Base-by-base conservation (phyloP, 2,113 vertebrate species). In the Maylandia zebra region DNA sequence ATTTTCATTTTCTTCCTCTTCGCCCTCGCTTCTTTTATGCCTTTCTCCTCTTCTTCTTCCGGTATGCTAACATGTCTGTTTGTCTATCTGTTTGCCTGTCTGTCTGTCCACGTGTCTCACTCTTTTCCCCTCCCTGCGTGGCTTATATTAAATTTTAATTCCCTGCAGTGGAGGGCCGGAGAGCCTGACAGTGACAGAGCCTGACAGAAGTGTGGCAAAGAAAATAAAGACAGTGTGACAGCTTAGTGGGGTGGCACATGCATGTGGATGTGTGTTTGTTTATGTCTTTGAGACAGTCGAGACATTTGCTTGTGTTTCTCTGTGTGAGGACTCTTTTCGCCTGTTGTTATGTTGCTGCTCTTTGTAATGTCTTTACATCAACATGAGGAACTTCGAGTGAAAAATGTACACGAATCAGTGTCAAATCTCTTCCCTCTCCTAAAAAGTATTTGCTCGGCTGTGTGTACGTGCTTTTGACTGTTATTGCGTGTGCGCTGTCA, bases 81-180 rank as follows among this genome's bases (percentile, higher is more conserved):
- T 48, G 13, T 30, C 43, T 76, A 11, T 30, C 27, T 30, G 11
- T 66, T 43, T 74, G 4, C 16, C 52, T 30, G 13, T 74, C 41
- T 74, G 8, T 38, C 45, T 30, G 7, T 52, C 87, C 71, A 14
- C 48, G 5, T 57, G 30, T 41, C 14, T 57, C 8, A 38, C 8
- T 32, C n/a, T 12, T 71, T 52, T 34, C 59, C 24, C 9, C 81
- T 61, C 71, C 43, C 12, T 81, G 34, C 17, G 79, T 82, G 90
- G 24, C 66, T 87, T 76, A 74, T 91, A 92, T 94, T 89, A 93
- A 90, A 93, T 52, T 92, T 94, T 85, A 87, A 95, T 95, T 94
- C 89, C 89, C 81, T 89, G 87, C 92, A 91, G 84, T 84, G 69
- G 57, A 91, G 83, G 78, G 59, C 78, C 79, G 45, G 43, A 78